Base-by-base conservation (phyloP, 2,113 vertebrate species). In the Erinaceus europaeus region DNA sequence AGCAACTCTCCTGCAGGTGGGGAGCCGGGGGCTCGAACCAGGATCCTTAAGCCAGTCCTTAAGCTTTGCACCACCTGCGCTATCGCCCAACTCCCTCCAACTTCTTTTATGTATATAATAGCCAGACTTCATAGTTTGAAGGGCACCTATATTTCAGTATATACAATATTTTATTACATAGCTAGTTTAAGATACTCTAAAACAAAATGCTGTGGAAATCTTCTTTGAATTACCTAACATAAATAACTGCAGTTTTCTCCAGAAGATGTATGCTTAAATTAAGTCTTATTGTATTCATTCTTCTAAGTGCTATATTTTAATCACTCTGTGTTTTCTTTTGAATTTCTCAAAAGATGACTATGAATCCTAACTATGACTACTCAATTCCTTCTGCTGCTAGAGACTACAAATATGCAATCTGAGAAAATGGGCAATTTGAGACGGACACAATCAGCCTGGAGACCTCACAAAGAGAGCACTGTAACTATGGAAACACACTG, bases 401-500 rank as follows among this genome's bases (percentile, higher is more conserved):
- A 50, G 32, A 62, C 25, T 50, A 67, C 90, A 93, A 86, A 94
- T 61, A 44, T 12, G 42, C 25, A 86, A 64, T 61, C 59, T 55
- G 59, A 75, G 83, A 14, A 74, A 84, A 86, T 32, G n/a, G 4
- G 14, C 48, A 52, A 67, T 11, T 72, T 9, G 69, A 90, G 82
- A 77, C 76, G 71, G 25, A 68, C 62, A 77, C 55, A 80, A 84
- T 79, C 82, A 84, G 92, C 86, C 38, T 78, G 25, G 69, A 91
- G 83, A 86, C 94, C 74, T 64, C 25, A 3, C 61, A 55, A 78
- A 89, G 93, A 92, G 87, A 93, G 86, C 92, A 92, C 83, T 0
- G 38, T 84, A 38, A 23, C 94, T 96, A 93, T 86, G 95, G 95
- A 96, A 96, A 96, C 92, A 96, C 92, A 9, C 57, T 55, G 85